Conservation (phyloP, 1,140 invertebrate genomes). For the Polypedilum vanderplanki region DNA sequence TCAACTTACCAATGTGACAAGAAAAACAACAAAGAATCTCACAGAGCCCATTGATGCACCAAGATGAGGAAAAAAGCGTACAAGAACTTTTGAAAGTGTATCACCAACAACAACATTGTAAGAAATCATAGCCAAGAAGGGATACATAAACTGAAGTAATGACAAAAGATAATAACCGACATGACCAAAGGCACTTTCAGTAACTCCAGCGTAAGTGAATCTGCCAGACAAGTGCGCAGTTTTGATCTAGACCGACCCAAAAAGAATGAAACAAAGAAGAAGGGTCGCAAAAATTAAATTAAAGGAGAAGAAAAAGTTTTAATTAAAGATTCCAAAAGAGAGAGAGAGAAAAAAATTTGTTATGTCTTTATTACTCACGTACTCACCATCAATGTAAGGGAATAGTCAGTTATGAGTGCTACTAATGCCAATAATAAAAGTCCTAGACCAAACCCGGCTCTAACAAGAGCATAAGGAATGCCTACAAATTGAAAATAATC, state of each 20-base stretch:
- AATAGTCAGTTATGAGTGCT: constrained; percentile 76
- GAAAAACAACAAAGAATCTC: constrained; percentile 69
- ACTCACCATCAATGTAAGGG: constrained; percentile 70
- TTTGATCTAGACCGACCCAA: constrained; percentile 41
- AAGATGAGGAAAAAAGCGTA: constrained; percentile 50
- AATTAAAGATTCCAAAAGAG: neutral
- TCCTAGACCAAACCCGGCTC: constrained; percentile 74
- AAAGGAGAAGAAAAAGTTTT: constrained; percentile 11
- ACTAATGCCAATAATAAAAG: constrained; percentile 66
- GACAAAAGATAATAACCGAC: constrained; percentile 73
- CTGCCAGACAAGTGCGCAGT: constrained; percentile 72
- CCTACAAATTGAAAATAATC: neutral
- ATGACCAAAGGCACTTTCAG: constrained; percentile 73
- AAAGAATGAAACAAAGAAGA: neutral
- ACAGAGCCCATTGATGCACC: constrained; percentile 49
- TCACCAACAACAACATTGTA: constrained; percentile 88
- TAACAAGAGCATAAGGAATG: constrained; percentile 60
- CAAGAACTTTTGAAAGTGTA: constrained; percentile 76
- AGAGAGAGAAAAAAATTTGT: no score
- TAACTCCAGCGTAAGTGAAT: constrained; percentile 78
- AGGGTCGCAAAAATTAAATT: constrained; percentile 2
- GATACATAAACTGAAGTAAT: constrained; percentile 75
- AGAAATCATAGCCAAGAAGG: constrained; percentile 84
- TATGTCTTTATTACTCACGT: neutral
- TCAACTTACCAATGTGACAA: constrained; percentile 59